These are phyloP conservation scores for Ditylenchus dipsaci DNA, from an alignment of 1,140 invertebrate genomes.

Conservation along the genomic window DNA sequence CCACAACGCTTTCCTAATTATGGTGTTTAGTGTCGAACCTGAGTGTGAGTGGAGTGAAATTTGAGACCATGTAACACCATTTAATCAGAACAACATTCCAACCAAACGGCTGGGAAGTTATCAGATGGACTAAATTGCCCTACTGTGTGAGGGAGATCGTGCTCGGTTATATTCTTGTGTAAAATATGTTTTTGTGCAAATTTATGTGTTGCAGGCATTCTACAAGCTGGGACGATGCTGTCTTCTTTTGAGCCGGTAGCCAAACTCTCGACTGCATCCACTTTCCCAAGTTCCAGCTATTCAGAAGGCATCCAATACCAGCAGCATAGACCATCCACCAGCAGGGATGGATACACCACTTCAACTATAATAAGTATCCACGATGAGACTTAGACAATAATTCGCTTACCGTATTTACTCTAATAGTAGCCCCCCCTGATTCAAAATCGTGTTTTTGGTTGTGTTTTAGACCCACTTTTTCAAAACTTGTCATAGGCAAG, in stretches of 20 bases:
- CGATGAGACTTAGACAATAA: too few species aligned
- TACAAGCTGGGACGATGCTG: constrained; percentile 83
- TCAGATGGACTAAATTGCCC: constrained; percentile 75
- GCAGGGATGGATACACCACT: too few species aligned
- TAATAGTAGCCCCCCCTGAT: too few species aligned
- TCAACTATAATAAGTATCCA: too few species aligned
- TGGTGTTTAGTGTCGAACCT: constrained; percentile 18
- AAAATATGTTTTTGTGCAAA: background rate
- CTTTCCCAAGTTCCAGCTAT: background rate
- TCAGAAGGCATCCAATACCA: too few species aligned
- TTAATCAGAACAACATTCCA: constrained; percentile 69
- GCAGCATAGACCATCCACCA: too few species aligned
- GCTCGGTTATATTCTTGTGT: constrained; percentile 52
- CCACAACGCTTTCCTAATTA: too few species aligned
- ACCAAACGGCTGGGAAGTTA: constrained; percentile 70
- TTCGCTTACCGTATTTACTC: too few species aligned
- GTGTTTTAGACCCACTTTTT: too few species aligned
- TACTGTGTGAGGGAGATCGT: constrained; percentile 92
- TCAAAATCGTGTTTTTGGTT: too few species aligned
- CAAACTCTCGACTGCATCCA: background rate
- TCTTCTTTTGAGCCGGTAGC: constrained; percentile 65
- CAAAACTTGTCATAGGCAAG: too few species aligned
- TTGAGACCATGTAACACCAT: constrained; percentile 74
- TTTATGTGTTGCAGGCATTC: constrained; percentile 67
- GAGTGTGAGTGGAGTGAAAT: constrained; percentile 66